phyloP scores from a whole-genome alignment of 2,888 invertebrate species.

The Leucophenga montana region DNA sequence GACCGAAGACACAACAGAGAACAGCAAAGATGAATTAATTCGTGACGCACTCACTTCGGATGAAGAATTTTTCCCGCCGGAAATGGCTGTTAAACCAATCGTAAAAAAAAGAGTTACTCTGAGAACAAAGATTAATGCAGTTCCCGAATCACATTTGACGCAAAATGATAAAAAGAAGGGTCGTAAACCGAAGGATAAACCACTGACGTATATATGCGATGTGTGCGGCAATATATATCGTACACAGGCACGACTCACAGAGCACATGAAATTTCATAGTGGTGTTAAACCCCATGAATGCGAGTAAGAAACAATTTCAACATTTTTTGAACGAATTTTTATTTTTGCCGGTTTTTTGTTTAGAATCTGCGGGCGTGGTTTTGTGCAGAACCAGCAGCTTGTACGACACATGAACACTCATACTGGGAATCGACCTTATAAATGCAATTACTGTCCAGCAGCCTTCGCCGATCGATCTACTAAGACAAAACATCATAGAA shows the following conservation, averaged over 20 bases:
- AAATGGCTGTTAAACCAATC: conserved; percentile 2
- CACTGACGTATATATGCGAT: conserved; percentile 65
- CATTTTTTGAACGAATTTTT: not conserved
- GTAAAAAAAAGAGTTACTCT: conserved; percentile 23
- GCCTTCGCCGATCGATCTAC: conserved; percentile 73
- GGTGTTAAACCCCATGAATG: conserved; percentile 71
- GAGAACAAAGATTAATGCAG: conserved; percentile 29
- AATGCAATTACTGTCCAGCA: conserved; percentile 70
- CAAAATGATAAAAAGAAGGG: conserved; percentile 49
- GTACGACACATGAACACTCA: conserved; percentile 73
- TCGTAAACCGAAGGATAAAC: conserved; percentile 55
- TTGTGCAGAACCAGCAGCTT: conserved; percentile 71
- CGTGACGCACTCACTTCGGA: conserved; percentile 40
- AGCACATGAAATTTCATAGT: conserved; percentile 71
- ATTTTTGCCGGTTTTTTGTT: conserved; percentile 60
- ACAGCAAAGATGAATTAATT: conserved; percentile 38
- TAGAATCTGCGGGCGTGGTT: conserved; percentile 71
- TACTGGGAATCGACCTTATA: conserved; percentile 72
- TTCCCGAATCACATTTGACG: conserved; percentile 35
- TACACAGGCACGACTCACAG: conserved; percentile 69
- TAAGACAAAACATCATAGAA: conserved; percentile 72
- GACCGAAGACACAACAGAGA: conserved; percentile 14
- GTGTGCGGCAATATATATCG: conserved; percentile 72
- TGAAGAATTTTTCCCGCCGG: conserved; percentile 49
- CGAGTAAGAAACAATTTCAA: conserved; percentile 61